phyloP scores from a whole-genome alignment of 2,888 invertebrate genomes.

The Marasmarcha lunaedactyla region DNA sequence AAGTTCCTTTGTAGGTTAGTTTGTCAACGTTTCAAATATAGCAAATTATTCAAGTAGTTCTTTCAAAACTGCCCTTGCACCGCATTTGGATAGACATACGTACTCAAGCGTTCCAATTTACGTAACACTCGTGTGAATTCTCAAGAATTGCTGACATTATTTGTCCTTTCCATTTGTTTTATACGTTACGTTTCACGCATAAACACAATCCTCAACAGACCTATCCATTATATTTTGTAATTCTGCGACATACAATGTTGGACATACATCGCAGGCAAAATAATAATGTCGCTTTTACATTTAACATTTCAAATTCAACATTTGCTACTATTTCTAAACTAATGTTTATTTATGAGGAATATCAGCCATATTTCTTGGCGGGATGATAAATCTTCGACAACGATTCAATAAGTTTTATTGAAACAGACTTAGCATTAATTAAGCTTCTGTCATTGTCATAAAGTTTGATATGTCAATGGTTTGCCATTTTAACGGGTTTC shows the following conservation, averaged over 20 bases:
- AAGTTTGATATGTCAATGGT: too few species aligned
- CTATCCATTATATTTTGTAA: constrained; percentile 24
- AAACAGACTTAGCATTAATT: too few species aligned
- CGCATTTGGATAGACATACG: constrained; percentile 24
- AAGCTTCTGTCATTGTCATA: too few species aligned
- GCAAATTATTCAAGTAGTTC: neutral
- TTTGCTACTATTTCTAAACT: too few species aligned
- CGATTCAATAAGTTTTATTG: constrained; percentile 10
- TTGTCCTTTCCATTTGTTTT: constrained; percentile 24
- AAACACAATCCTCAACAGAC: constrained; percentile 17
- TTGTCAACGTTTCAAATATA: neutral
- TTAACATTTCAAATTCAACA: too few species aligned
- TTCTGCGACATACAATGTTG: constrained; percentile 5
- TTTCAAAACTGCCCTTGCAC: constrained; percentile 34
- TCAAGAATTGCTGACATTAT: constrained; percentile 16
- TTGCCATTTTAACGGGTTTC: too few species aligned
- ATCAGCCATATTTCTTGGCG: too few species aligned
- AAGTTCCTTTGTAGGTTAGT: too few species aligned
- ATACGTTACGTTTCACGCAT: constrained; percentile 26
- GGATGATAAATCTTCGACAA: neutral
- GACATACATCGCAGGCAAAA: neutral
- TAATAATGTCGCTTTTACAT: neutral
- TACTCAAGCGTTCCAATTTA: constrained; percentile 20
- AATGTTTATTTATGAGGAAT: too few species aligned
- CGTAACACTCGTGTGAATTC: constrained; percentile 36